phyloP scores from a whole-genome alignment of 2,113 vertebrate genomes.

The Notothenia rossii region DNA sequence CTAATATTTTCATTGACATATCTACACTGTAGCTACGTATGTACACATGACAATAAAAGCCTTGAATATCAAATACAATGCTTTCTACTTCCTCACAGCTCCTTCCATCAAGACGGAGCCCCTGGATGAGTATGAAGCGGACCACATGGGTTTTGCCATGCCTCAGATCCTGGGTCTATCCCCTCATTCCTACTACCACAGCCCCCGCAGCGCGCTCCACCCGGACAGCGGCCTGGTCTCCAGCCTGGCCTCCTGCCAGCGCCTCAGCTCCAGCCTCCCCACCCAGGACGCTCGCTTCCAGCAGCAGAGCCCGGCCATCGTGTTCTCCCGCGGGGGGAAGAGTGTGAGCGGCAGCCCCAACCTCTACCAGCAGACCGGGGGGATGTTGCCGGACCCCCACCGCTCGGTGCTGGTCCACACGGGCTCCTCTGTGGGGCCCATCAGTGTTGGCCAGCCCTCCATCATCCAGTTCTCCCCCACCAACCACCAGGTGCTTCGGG shows the following conservation, averaged over 20 bases:
- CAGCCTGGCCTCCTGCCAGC: conserved; percentile 92
- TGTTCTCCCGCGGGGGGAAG: conserved; percentile 90
- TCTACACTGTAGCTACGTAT: too few relatives aligned
- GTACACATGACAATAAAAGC: too few relatives aligned
- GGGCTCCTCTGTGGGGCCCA: conserved; percentile 81
- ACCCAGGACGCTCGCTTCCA: conserved; percentile 87
- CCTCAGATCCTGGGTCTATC: conserved; percentile 89
- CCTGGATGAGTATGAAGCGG: conserved; percentile 91
- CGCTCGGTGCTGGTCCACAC: conserved; percentile 94
- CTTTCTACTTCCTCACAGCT: conserved; percentile 77
- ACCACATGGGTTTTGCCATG: conserved; percentile 88
- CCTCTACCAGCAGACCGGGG: conserved; percentile 87
- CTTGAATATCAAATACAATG: too few relatives aligned
- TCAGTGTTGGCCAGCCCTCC: conserved; percentile 83
- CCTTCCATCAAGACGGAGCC: conserved; percentile 98
- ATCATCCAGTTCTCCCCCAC: conserved; percentile 97
- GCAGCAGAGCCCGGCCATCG: conserved; percentile 90
- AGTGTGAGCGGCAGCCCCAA: conserved; percentile 87
- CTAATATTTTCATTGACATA: too few relatives aligned
- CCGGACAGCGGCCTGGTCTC: conserved; percentile 89
- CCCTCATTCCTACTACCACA: conserved; percentile 90
- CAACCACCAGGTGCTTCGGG: conserved; percentile 89
- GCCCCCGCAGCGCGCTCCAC: conserved; percentile 85
- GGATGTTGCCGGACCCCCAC: conserved; percentile 89
- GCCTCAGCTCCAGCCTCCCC: conserved; percentile 86